Base-by-base conservation (phyloP, 2,888 invertebrate species). In the Timandra comae region DNA sequence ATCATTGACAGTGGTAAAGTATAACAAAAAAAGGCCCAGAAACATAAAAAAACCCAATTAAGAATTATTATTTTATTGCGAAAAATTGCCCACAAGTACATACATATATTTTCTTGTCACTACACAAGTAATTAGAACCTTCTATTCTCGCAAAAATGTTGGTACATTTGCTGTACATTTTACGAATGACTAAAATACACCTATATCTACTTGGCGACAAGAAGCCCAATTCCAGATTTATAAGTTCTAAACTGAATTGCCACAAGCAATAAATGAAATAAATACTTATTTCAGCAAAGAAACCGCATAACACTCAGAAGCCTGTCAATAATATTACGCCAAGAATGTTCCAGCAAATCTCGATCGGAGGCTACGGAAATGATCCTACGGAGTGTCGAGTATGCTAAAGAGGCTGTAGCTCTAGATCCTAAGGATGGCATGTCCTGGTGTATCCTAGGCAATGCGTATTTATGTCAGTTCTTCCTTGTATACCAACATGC, bases 361-460 rank as follows among this genome's bases (percentile, higher is more conserved):
- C 61, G 69, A 1, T 84, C 87, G 6, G 88, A 91, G 39, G 82
- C 87, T 27, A 70, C 86, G 8, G 82, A 88, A 23, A 88, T 90
- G 46, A 88, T 94, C 8, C 84, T 91, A 33, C 88, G 89, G 50
- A 94, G 95, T 40, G 88, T 95, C 0, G 89, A 89, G 30, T 87
- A 91, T 51, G 96, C 96, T 0, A 94, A 93, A 65, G 93, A 95
- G 57, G 94, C 96, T 0, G 91, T 96, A 0, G 87, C 91, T 28
- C 67, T 93, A 16, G 94, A 96, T 60, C 88, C 91, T 5, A 81
- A 72, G 30, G 95, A 96, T 76, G 95, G 95, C 1, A 80, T 89
- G 4, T 95, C 95, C 0, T 96, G 96, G 96, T 87, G 90, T 30
- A 89, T 95, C 32, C 79, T 96, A 29, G 96, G 94, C 12, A 96